Percentiles rank a stretch among this genome's conserved stretches.
Evolutionary conservation across 1,140 invertebrate species (phyloP).

Genomic region (Drosophila malerkotliana): DNA sequence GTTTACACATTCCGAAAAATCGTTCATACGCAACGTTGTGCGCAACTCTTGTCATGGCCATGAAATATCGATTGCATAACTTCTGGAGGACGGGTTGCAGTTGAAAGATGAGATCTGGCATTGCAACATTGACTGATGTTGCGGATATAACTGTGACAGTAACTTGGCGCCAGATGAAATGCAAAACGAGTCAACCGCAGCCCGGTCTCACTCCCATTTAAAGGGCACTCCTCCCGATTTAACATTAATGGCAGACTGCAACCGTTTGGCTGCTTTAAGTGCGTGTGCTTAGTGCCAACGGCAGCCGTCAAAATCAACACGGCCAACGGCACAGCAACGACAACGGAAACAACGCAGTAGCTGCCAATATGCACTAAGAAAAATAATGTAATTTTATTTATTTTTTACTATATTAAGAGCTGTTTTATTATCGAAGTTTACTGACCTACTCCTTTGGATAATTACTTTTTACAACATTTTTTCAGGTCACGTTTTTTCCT

Average conservation of each 20-base stretch:
- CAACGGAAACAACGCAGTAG: slow-evolving; percentile 1
- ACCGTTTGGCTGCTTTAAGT: slow-evolving; percentile 68
- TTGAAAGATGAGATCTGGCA: slow-evolving; percentile 2
- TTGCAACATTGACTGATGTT: slow-evolving; percentile 49
- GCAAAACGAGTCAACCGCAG: slow-evolving; percentile 67
- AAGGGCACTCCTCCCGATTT: neutral
- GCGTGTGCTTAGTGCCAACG: slow-evolving; percentile 77
- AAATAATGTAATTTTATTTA: neutral
- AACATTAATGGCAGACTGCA: slow-evolving; percentile 62
- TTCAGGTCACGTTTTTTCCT: neutral
- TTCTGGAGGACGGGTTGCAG: slow-evolving; percentile 23
- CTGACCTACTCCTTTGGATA: too few species aligned
- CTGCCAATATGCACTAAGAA: slow-evolving; percentile 1
- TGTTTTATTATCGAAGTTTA: too few species aligned
- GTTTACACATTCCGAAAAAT: slow-evolving; percentile 53
- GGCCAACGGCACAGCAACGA: slow-evolving; percentile 33
- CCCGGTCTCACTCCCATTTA: neutral
- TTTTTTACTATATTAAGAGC: too few species aligned
- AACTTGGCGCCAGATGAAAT: slow-evolving; percentile 35
- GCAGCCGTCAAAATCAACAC: slow-evolving; percentile 78
- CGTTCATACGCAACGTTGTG: slow-evolving; percentile 73
- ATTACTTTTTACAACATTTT: neutral
- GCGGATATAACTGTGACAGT: slow-evolving; percentile 44
- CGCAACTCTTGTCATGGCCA: slow-evolving; percentile 59
- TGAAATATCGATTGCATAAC: slow-evolving; percentile 79